Base-by-base conservation (phyloP, 2,797 vertebrate species). In the Allobates femoralis region DNA sequence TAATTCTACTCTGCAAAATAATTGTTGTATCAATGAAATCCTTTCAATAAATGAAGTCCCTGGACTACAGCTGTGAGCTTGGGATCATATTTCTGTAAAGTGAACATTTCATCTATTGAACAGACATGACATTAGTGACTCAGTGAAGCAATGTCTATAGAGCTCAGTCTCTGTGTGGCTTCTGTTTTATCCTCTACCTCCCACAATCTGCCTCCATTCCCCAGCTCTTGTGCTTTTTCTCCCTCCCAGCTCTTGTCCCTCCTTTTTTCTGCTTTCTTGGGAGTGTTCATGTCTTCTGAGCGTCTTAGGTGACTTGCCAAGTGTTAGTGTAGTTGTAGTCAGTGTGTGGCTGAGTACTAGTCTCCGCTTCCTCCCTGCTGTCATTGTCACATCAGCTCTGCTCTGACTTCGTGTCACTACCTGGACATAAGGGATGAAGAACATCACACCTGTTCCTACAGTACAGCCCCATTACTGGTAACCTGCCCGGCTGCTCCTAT, bases 271-370 rank as follows among this genome's bases (percentile, higher is more conserved):
- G 62, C 53, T 87, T 69, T 28, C 10, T 6, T 23, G 71, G 83
- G 66, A 85, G 76, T 85, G 56, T 60, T 66, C 28, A 1, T 64
- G 12, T 56, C 73, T 30, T 81, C 71, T 19, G 6, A 67, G n/a
- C 18, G 30, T 79, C 79, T 76, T 67, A 79, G 64, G 81, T 87
- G 81, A 87, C 86, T 81, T 87, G 81, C 86, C 74, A 82, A 83
- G 73, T 79, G 53, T 83, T 83, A 73, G 53, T 74, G 37, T 73
- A 53, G 77, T 28, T 83, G 69, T 55, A 81, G 79, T n/a, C 50
- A 76, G 77, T 60, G 58, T 62, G 26, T 76, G 69, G 53, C 67
- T 53, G 83, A 58, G 53, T 6, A 28, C 10, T 21, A 34, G 75
- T 0, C 71, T 60, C 26, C 18, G 32, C 58, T 66, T 82, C 30